Conservation (phyloP, 2,113 vertebrate species). For the Cinclus mexicanus region DNA sequence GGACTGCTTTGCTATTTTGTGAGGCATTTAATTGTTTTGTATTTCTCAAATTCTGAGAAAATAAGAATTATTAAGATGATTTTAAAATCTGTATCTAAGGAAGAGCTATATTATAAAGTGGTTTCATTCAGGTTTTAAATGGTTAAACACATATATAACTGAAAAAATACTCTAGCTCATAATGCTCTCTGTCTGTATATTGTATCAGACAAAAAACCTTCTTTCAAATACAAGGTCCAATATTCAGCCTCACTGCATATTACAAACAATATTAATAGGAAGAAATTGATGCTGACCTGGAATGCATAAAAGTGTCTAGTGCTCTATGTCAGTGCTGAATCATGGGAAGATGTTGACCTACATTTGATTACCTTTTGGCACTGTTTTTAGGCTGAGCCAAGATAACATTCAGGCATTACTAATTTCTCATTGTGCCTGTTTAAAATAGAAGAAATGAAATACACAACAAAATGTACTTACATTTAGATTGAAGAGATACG, state of each 20-base stretch:
- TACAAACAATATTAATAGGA: background rate
- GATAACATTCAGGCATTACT: background rate
- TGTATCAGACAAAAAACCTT: background rate
- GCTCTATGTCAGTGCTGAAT: background rate
- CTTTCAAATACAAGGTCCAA: background rate
- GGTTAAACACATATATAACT: background rate
- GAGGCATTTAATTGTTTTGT: background rate
- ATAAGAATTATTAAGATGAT: background rate
- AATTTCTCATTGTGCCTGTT: background rate
- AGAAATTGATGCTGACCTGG: conserved; percentile 4
- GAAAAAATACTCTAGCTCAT: background rate
- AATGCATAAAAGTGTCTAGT: background rate
- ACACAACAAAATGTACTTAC: background rate
- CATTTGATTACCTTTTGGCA: conserved; percentile 16
- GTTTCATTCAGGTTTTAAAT: background rate
- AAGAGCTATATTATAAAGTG: background rate
- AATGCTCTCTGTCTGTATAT: background rate
- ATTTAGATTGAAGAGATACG: background rate
- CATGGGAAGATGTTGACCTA: background rate
- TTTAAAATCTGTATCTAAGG: background rate
- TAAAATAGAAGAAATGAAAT: background rate
- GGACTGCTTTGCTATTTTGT: background rate
- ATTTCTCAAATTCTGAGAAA: background rate
- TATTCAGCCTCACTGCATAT: background rate
- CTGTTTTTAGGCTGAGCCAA: background rate